A percentile compares a stretch with the other conserved stretches of the same genome.
These are phyloP conservation scores for Helicolenus hilgendorfi DNA, from an alignment of 2,797 vertebrate species.

Conservation along the genomic window DNA sequence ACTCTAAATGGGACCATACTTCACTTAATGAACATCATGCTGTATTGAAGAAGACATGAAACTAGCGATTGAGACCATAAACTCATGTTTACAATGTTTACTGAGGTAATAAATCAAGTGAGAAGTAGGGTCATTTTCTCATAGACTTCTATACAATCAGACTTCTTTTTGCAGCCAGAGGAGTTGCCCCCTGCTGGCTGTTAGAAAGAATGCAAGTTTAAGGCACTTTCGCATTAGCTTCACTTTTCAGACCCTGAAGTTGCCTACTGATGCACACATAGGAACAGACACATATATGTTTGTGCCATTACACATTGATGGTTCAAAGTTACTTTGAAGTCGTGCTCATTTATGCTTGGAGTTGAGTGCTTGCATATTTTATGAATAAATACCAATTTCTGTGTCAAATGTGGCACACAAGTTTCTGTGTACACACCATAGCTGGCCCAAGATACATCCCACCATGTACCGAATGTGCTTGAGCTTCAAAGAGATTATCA, in stretches of 20 bases:
- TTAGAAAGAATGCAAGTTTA: background rate
- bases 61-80: no score
- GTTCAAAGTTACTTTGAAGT: background rate
- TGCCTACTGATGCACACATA: background rate
- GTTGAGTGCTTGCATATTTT: background rate
- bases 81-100: no score
- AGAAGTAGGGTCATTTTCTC: background rate
- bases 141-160: background rate
- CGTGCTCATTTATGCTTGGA: background rate
- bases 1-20: no score
- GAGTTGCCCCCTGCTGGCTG: background rate
- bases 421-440: background rate
- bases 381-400: background rate
- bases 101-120: background rate
- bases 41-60: no score
- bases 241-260: background rate
- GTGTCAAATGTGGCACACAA: background rate
- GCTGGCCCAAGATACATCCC: background rate
- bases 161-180: background rate
- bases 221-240: background rate
- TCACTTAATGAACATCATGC: no score
- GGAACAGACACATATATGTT: background rate
- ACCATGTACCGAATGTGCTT: background rate
- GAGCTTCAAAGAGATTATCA: slow-evolving; percentile 3
- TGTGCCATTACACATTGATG: background rate